Evolutionary conservation across 2,888 invertebrate species (phyloP), one percentile per base, ranked within the genome.

Genomic region (Bhutanitis thaidina): DNA sequence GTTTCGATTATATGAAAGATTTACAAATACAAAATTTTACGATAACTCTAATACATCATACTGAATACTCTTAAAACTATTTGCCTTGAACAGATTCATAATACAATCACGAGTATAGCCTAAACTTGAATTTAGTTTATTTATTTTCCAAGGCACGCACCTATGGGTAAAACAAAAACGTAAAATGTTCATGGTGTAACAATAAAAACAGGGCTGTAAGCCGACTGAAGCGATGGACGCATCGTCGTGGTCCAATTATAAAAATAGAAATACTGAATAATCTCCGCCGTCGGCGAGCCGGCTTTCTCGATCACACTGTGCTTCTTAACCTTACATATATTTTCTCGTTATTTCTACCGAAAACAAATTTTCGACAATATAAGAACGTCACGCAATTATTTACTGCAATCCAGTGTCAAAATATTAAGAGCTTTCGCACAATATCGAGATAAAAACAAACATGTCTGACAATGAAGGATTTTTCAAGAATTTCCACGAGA

Each of bases 401-500:
- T 39, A 39, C 12, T 30, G 25, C 13, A 38, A 39, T 39, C 27
- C 9, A 44, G 38, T 39, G 38, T 35, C 39, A 32, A 13, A 10
- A 34, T 12, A 12, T 12, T 1, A 10, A 34, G 12, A n/a, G 12
- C 12, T 12, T 34, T n/a, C 34, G 34, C 34, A 12, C 12, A 4
- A 13, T 3, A 12, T n/a, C 15, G 14, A 16, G 30, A 46, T 29
- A n/a, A 30, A 37, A 55, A 54, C 49, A 47, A 64, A 68, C 67
- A 88, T 88, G 89, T 64, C 87, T 44, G 70, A 73, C 54, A 71
- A 61, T 49, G 77, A 73, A 32, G 91, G 91, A 43, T 92, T 92
- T 75, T 93, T 94, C 71, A 92, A 92, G 76, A 90, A 91, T 55
- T 92, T 93, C 72, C 93, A 93, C 71, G 86, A 92, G 61, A 83